Percentiles rank a stretch among this genome's conserved stretches.
Conservation (phyloP, 2,888 invertebrate species). For the Pharmacophagus antenor region DNA sequence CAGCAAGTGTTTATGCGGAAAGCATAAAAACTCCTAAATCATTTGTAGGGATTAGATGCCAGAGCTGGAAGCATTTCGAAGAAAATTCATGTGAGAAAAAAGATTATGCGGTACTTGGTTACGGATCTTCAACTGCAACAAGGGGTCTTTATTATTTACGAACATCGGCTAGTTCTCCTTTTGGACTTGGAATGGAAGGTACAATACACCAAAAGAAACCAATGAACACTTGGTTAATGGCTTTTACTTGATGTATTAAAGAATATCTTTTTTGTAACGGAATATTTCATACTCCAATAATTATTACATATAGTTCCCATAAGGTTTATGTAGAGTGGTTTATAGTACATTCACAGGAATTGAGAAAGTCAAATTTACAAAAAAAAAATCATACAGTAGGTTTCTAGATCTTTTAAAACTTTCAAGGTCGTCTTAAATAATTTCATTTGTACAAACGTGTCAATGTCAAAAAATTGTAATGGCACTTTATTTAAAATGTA, state of each 20-base stretch:
- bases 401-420: not conserved
- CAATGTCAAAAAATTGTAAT: conserved; percentile 2
- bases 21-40: conserved; percentile 65
- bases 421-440: not conserved
- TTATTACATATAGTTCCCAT: conserved; percentile 14
- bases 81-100: conserved; percentile 58
- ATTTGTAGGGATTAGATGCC: conserved; percentile 62
- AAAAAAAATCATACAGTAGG: not conserved
- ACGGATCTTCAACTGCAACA: conserved; percentile 65
- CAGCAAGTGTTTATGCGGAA: conserved; percentile 67
- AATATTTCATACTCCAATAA: not conserved
- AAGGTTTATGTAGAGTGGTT: not conserved
- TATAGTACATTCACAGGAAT: not conserved
- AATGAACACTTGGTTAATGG: conserved; percentile 50
- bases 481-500: not conserved
- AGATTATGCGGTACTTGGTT: conserved; percentile 64
- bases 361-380: not conserved
- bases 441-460: not conserved
- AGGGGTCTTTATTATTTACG: conserved; percentile 71
- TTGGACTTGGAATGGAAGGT: conserved; percentile 68
- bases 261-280: not conserved
- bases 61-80: conserved; percentile 66
- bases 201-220: conserved; percentile 45
- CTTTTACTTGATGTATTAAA: conserved; percentile 40
- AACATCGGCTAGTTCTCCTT: conserved; percentile 60